Conservation (phyloP, 2,888 invertebrate genomes). For the Ernsta delagoae region DNA sequence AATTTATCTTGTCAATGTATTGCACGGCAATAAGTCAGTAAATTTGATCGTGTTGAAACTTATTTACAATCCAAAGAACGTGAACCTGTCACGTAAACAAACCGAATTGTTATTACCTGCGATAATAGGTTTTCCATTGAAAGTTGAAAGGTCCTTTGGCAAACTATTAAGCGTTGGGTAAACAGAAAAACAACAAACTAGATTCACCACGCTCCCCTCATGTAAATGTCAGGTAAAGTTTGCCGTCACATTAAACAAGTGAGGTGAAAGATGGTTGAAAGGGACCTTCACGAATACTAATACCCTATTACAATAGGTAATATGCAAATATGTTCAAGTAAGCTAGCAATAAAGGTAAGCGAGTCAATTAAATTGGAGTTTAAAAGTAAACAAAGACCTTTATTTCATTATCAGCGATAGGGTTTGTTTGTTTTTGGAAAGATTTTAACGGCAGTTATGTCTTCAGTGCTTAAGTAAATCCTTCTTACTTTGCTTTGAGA, state of each 20-base stretch:
- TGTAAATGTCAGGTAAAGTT: slow-evolving; percentile 15
- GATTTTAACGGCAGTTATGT: no score
- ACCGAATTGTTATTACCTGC: not conserved
- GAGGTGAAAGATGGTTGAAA: slow-evolving; percentile 1
- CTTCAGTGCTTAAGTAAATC: no score
- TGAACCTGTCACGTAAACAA: no score
- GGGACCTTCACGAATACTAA: slow-evolving; percentile 6
- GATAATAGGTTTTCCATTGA: not conserved
- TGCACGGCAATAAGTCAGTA: no score
- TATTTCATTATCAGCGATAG: no score
- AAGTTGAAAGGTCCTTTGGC: not conserved
- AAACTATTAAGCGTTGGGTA: not conserved
- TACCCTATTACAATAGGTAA: not conserved
- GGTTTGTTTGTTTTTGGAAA: no score
- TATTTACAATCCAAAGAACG: no score
- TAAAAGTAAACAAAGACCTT: no score
- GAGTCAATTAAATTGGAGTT: not conserved
- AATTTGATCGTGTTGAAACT: no score
- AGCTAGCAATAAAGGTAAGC: not conserved
- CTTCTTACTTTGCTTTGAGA: no score
- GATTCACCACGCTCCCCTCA: slow-evolving; percentile 4
- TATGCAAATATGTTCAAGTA: not conserved
- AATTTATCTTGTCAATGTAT: no score
- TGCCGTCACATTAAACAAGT: slow-evolving; percentile 8
- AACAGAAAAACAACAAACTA: slow-evolving; percentile 1